phyloP scores from a whole-genome alignment of 2,797 vertebrate genomes.

The Acrossocheilus fasciatus region DNA sequence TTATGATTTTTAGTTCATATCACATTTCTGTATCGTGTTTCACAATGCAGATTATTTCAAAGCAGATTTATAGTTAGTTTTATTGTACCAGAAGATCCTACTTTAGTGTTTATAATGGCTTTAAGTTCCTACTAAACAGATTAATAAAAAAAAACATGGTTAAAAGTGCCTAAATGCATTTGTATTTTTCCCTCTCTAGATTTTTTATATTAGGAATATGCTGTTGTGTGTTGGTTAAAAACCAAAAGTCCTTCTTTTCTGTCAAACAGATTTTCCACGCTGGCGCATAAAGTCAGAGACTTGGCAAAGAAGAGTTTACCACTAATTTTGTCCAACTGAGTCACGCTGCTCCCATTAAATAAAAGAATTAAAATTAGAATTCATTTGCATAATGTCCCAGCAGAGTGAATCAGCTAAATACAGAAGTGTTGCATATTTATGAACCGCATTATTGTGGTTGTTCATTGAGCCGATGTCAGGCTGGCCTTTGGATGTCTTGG shows the following conservation, averaged over 20 bases:
- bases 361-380: constrained; percentile 33
- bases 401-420: constrained; percentile 45
- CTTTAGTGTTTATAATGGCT: background rate
- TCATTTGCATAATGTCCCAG: constrained; percentile 38
- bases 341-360: constrained; percentile 6
- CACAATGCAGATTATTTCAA: background rate
- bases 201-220: background rate
- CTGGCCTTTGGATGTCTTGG: background rate
- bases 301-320: background rate
- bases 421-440: constrained; percentile 54
- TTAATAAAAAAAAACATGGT: background rate
- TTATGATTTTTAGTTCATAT: background rate
- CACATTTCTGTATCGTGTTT: background rate
- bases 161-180: background rate
- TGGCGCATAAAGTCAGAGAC: background rate
- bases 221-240: background rate
- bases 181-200: background rate
- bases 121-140: background rate
- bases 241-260: background rate
- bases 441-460: constrained; percentile 9
- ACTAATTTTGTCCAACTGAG: constrained; percentile 20
- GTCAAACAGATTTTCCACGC: background rate
- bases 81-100: background rate
- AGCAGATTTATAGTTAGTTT: background rate
- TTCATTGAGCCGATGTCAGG: constrained; percentile 36